phyloP scores from a whole-genome alignment of 2,113 vertebrate genomes.

The Myodes glareolus region DNA sequence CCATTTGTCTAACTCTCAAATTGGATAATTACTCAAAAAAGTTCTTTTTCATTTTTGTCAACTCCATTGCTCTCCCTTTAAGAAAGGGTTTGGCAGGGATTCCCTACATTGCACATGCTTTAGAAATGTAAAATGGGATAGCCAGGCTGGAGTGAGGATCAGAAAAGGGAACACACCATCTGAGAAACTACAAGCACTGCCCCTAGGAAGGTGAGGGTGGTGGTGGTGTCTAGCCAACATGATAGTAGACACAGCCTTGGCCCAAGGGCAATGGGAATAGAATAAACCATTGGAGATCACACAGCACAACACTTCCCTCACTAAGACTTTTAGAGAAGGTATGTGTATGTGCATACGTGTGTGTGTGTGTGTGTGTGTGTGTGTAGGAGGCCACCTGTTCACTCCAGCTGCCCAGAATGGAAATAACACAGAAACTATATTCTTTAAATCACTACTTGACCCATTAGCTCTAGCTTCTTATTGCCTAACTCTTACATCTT shows the following conservation, averaged over 20 bases:
- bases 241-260: background rate
- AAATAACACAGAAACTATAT: no score
- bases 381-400: background rate
- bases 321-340: background rate
- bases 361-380: background rate
- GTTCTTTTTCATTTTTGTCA: background rate
- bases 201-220: accelerated
- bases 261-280: background rate
- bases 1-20: background rate
- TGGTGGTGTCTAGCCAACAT: background rate
- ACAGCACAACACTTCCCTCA: background rate
- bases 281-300: background rate
- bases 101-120: background rate
- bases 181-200: background rate
- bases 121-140: background rate
- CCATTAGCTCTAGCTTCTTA: no score
- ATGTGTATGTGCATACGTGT: background rate
- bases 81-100: background rate
- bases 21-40: background rate
- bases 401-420: no score
- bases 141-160: background rate
- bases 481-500: no score
- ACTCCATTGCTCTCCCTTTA: background rate
- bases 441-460: no score
- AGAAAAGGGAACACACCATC: background rate